Percentiles rank a stretch among this genome's conserved stretches.
Evolutionary conservation across 1,140 invertebrate genomes (phyloP).

Genomic region (Cydia amplana): DNA sequence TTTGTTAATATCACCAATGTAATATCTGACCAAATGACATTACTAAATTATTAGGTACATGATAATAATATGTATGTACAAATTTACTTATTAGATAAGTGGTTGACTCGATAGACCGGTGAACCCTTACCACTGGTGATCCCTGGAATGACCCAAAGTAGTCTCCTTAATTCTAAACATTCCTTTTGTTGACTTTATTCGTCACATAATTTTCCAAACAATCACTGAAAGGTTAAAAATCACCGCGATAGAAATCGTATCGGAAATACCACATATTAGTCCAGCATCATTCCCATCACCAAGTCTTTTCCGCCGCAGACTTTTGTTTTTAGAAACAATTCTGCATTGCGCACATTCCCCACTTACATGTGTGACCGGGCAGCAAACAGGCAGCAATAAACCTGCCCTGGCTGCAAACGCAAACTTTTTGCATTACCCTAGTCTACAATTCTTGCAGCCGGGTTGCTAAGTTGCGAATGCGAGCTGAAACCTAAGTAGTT

Average conservation of each 20-base stretch:
- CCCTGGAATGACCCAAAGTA: too few relatives aligned
- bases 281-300: too few relatives aligned
- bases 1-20: background rate
- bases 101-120: too few relatives aligned
- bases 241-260: too few relatives aligned
- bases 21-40: background rate
- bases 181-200: too few relatives aligned
- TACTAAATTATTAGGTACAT: background rate
- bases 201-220: too few relatives aligned
- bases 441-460: conserved; percentile 17
- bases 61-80: too few relatives aligned
- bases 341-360: conserved; percentile 27
- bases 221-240: too few relatives aligned
- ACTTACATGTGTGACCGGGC: conserved; percentile 27
- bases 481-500: conserved; percentile 8
- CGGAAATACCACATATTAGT: too few relatives aligned
- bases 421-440: conserved; percentile 30
- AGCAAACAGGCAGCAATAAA: conserved; percentile 19
- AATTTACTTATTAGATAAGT: too few relatives aligned
- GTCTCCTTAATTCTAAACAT: too few relatives aligned
- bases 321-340: conserved; percentile 12
- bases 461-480: conserved; percentile 1
- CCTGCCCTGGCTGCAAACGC: conserved; percentile 25
- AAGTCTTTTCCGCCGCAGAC: background rate
- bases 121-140: too few relatives aligned